Conservation (phyloP, 1,140 invertebrate genomes). For the Drosophila paulistorum region DNA sequence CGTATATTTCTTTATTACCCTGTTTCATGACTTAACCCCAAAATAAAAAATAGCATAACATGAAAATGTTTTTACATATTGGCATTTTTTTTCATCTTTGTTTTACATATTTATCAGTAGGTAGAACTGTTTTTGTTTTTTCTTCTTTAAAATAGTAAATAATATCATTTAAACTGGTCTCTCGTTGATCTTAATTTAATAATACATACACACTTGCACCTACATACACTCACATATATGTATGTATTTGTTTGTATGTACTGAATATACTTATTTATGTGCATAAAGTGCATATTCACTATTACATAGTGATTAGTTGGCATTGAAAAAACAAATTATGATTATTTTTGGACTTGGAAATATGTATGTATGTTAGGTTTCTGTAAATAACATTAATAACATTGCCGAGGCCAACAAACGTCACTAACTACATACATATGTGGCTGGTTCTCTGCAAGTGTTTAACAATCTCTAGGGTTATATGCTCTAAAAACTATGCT, state of each 20-base stretch:
- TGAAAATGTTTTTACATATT: constrained; percentile 27
- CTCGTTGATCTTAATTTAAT: constrained; percentile 22
- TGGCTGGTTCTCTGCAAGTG: constrained; percentile 30
- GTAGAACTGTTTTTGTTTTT: constrained; percentile 18
- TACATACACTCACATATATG: neutral
- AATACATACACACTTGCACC: neutral
- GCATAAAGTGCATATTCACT: constrained; percentile 21
- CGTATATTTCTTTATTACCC: constrained; percentile 66
- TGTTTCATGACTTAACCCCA: constrained; percentile 52
- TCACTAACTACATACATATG: constrained; percentile 21
- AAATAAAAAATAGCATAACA: constrained; percentile 27
- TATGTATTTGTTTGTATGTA: neutral
- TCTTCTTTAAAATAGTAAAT: constrained; percentile 43
- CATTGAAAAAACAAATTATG: constrained; percentile 31
- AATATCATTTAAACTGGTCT: constrained; percentile 40
- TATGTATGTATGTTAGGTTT: neutral
- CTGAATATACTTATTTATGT: neutral
- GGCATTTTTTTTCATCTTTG: constrained; percentile 21
- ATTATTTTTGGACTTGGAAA: constrained; percentile 36
- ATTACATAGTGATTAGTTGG: constrained; percentile 10
- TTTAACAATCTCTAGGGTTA: constrained; percentile 52
- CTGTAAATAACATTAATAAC: constrained; percentile 42
- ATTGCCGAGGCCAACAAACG: constrained; percentile 29
- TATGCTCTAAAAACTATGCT: constrained; percentile 35
- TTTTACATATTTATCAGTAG: constrained; percentile 17